phyloP scores from a whole-genome alignment of 2,888 invertebrate genomes.

The Hyposoter dolosus region DNA sequence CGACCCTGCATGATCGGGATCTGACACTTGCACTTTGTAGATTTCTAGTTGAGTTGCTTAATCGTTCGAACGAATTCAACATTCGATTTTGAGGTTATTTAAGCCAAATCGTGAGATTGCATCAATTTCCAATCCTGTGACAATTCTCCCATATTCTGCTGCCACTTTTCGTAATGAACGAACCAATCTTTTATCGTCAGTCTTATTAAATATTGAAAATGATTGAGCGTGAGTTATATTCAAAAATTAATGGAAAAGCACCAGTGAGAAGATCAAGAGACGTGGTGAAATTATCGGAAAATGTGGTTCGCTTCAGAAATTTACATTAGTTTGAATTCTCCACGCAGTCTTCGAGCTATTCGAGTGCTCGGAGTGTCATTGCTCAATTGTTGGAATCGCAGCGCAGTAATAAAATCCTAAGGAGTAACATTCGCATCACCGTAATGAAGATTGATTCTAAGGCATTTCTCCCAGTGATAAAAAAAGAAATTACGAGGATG shows the following conservation, averaged over 20 bases:
- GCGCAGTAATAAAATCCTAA: not conserved
- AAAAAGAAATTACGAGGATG: not conserved
- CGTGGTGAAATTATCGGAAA: not conserved
- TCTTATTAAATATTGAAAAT: not conserved
- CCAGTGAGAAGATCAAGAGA: not conserved
- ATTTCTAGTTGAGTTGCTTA: not conserved
- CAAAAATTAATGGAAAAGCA: not conserved
- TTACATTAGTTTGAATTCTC: not conserved
- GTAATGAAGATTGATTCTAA: not conserved
- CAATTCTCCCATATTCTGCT: not conserved
- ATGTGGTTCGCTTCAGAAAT: not conserved
- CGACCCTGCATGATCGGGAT: too few species aligned
- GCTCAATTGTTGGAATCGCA: not conserved
- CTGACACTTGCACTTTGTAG: too few species aligned
- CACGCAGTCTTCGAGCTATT: not conserved
- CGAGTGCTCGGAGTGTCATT: not conserved
- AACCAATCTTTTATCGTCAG: not conserved
- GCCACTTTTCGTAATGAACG: not conserved
- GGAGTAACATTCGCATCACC: not conserved
- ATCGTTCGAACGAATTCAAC: not conserved
- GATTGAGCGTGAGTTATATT: not conserved
- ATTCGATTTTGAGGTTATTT: not conserved
- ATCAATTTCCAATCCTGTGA: not conserved
- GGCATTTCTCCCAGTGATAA: not conserved
- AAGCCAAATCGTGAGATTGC: not conserved